These are phyloP conservation scores for Bugulina stolonifera DNA, from an alignment of 2,888 invertebrate genomes.

Conservation along the genomic window DNA sequence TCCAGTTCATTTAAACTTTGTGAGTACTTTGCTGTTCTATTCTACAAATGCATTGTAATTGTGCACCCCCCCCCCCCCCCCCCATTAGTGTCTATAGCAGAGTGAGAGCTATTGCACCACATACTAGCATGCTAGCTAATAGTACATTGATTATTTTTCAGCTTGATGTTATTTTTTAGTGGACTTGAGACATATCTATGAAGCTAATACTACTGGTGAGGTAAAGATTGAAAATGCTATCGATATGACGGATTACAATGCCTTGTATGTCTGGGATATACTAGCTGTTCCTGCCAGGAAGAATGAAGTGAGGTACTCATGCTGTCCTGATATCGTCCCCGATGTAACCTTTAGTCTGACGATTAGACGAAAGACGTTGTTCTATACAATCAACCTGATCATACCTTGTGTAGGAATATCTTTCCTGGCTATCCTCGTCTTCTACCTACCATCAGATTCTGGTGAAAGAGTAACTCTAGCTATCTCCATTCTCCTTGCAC, in stretches of 20 bases:
- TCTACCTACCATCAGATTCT: conserved; percentile 93
- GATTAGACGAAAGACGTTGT: conserved; percentile 85
- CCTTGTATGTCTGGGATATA: conserved; percentile 98
- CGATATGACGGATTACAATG: conserved; percentile 94
- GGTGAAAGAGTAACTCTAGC: conserved; percentile 98
- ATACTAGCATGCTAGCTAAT: too few relatives aligned
- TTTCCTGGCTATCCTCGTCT: conserved; percentile 90
- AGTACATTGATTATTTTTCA: conserved; percentile 8
- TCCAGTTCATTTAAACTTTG: too few relatives aligned
- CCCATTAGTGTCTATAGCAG: too few relatives aligned
- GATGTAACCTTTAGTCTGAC: conserved; percentile 96
- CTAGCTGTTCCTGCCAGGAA: conserved; percentile 67
- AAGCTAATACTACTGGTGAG: conserved; percentile 27
- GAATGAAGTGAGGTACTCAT: conserved; percentile 64
- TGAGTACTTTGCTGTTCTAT: too few relatives aligned
- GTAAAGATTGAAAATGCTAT: conserved; percentile 62
- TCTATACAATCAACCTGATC: conserved; percentile 70
- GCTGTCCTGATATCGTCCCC: conserved; percentile 88
- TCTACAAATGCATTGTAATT: too few relatives aligned
- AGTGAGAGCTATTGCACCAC: too few relatives aligned
- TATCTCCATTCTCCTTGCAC: conserved; percentile 94
- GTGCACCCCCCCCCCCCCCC: too few relatives aligned
- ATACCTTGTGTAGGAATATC: conserved; percentile 79
- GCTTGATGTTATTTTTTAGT: conserved; percentile 44
- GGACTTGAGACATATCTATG: conserved; percentile 47